Base-by-base conservation (phyloP, 2,888 invertebrate genomes). In the Pollenia griseotomentosa region DNA sequence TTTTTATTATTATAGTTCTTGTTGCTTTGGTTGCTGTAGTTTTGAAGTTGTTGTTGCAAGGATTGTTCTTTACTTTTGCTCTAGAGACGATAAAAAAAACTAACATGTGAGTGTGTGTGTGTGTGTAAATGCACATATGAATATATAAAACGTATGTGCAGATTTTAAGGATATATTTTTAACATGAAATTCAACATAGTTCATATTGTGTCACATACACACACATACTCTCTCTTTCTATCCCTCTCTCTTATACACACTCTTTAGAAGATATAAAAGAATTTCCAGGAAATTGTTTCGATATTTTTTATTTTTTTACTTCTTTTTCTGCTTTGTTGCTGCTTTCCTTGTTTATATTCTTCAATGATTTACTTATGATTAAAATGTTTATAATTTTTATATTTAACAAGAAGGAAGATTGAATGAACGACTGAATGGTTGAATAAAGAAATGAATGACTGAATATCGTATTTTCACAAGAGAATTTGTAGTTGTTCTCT, bases 151-250 rank as follows among this genome's bases (percentile, higher is more conserved):
- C 7, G 12, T 66, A 7, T 70, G 16, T 53, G 14, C 8, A 66
- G 23, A 8, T 14, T 46, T 19, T 48, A 40, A 19, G 19, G 48
- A 12, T 68, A 79, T 12, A 79, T 53, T 48, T 79, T 66, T 53
- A 70, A 75, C 51, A 75, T 81, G 65, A 77, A 82, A 48, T 79
- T 82, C 75, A 78, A 71, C 88, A 90, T 89, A 90, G 90, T 88
- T 90, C 81, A 84, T 66, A 73, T 59, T 48, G n/a, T 65, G 1
- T 9, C n/a, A 9, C 42, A 61, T 33, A 68, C n/a, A 71, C 14
- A 53, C 40, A 63, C 10, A 71, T 0, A 48, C 40, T 33, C 5
- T 33, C 33, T 33, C 33, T 33, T 33, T 4, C 33, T 33, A 33
- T 33, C 33, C 33, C 33, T 33, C 33, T 33, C 33, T 33, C 6